Conservation (phyloP, 2,113 vertebrate genomes). For the Macrotus californicus region DNA sequence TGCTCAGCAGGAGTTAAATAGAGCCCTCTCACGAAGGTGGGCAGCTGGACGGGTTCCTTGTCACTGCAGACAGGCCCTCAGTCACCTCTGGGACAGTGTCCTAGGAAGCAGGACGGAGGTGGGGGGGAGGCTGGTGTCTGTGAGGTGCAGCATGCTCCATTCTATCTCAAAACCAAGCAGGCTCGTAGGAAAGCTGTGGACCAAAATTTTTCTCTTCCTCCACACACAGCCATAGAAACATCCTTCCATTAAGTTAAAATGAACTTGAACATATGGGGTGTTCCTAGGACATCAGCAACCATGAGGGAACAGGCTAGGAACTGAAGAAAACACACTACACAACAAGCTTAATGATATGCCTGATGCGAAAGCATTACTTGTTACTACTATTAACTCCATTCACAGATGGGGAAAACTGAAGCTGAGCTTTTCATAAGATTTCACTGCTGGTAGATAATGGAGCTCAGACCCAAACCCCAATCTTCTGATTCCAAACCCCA, state of each 20-base stretch:
- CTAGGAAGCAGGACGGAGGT: background rate
- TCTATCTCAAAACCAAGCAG: background rate
- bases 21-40: background rate
- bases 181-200: background rate
- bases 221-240: background rate
- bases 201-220: background rate
- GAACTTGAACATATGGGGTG: background rate
- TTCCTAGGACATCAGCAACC: background rate
- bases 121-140: background rate
- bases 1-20: background rate
- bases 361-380: background rate
- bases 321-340: background rate
- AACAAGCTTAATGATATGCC: background rate
- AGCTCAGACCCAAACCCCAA: background rate
- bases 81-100: background rate
- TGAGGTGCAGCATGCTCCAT: background rate
- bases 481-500: background rate
- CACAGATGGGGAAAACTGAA: background rate
- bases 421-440: background rate
- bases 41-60: background rate
- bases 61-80: background rate
- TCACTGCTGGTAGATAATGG: background rate
- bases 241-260: background rate
- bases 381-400: background rate
- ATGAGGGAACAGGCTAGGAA: background rate